These are phyloP conservation scores for Parazoanthus swiftii DNA, from an alignment of 92 coral and sea anemone genomes.

Conservation along the genomic window DNA sequence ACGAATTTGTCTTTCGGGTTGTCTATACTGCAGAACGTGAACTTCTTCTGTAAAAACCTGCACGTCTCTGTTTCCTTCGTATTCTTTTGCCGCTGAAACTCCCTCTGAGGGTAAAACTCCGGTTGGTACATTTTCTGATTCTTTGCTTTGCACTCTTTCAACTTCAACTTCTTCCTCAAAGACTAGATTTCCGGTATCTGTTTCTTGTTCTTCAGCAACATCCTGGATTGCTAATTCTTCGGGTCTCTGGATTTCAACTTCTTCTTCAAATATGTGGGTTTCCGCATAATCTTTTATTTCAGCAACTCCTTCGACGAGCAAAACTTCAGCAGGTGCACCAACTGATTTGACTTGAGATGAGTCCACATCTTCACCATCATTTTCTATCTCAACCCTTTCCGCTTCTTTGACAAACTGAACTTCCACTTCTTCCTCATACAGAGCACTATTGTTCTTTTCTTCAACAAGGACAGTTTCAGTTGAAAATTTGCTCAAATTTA, in stretches of 20 bases:
- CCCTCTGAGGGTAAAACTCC: constrained; percentile 6
- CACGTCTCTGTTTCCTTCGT: constrained; percentile 13
- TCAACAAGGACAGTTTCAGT: neutral
- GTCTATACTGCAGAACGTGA: constrained; percentile 47
- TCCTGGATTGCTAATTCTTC: neutral
- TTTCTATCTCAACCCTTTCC: neutral
- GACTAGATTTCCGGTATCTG: neutral
- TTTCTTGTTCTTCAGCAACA: neutral
- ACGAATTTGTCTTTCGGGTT: constrained; percentile 11
- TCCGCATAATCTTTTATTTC: neutral
- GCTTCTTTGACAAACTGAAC: constrained; percentile 8
- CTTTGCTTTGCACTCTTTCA: constrained; percentile 6
- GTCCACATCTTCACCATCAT: neutral
- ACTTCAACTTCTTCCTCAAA: constrained; percentile 58
- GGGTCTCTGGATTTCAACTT: constrained; percentile 42
- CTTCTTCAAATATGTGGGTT: constrained; percentile 39
- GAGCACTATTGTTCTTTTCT: neutral
- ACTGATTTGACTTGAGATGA: neutral
- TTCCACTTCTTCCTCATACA: constrained; percentile 40
- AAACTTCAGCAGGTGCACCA: neutral
- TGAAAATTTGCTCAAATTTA: neutral
- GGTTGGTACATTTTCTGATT: neutral
- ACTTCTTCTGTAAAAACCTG: constrained; percentile 51
- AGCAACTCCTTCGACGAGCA: neutral
- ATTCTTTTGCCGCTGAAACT: neutral